These are phyloP conservation scores for Bombus huntii DNA, from an alignment of 1,140 invertebrate species.

Conservation along the genomic window DNA sequence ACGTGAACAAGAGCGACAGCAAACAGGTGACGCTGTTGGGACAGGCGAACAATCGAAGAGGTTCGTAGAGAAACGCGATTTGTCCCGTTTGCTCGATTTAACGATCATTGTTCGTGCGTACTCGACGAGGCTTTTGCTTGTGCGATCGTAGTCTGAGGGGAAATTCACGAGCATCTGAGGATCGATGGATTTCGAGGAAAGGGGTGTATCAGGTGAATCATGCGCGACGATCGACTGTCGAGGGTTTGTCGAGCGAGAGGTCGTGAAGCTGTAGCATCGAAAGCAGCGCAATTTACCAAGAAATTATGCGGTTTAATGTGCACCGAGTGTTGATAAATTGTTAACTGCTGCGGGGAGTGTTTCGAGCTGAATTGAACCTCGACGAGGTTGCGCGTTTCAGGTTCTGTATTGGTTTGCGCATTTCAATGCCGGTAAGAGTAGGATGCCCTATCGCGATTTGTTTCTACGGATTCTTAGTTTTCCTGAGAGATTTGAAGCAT, in stretches of 20 bases:
- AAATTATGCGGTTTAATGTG: constrained; percentile 12
- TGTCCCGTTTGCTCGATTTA: not conserved
- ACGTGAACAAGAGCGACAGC: constrained; percentile 84
- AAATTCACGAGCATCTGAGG: not conserved
- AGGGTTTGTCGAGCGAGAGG: not conserved
- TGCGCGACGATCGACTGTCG: not conserved
- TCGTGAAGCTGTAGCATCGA: not conserved
- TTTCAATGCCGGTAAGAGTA: not conserved
- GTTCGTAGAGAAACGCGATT: constrained; percentile 46
- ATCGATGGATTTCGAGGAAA: not conserved
- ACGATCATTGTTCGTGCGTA: constrained; percentile 1
- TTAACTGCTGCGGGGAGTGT: not conserved
- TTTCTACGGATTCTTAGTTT: no score
- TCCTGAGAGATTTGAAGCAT: no score
- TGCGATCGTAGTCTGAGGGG: not conserved
- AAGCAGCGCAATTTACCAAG: not conserved
- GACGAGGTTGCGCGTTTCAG: not conserved
- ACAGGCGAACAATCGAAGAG: constrained; percentile 61
- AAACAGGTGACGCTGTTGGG: constrained; percentile 73
- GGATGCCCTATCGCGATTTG: not conserved
- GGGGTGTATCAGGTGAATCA: not conserved
- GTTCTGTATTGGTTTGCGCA: not conserved
- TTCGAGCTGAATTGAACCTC: no score
- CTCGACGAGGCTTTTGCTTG: not conserved
- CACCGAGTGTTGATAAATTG: not conserved